A percentile compares a stretch with the other conserved stretches of the same genome.
Evolutionary conservation across 2,888 invertebrate species (phyloP).

Genomic region (Lasioglossum villosulum): DNA sequence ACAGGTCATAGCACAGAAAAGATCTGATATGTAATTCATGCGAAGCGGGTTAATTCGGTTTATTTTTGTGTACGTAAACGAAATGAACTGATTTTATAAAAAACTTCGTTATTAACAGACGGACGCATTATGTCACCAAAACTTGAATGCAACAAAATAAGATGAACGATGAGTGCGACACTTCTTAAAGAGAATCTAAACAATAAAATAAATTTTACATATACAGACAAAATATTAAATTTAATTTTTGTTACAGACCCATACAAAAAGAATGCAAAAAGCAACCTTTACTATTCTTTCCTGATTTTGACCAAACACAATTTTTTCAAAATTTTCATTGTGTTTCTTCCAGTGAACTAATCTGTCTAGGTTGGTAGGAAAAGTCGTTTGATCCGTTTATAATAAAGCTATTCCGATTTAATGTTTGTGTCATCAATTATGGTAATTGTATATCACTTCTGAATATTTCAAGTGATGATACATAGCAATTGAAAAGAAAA

Average conservation of each 20-base stretch:
- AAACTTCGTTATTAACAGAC: neutral
- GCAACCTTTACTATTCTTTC: neutral
- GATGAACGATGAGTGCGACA: too few species aligned
- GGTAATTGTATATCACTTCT: neutral
- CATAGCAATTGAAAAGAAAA: neutral
- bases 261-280: neutral
- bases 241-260: too few species aligned
- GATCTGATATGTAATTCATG: constrained; percentile 29
- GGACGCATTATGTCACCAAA: neutral
- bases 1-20: constrained; percentile 33
- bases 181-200: neutral
- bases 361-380: neutral
- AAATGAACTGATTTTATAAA: neutral
- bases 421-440: neutral
- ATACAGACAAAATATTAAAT: too few species aligned
- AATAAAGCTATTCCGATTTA: neutral
- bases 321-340: neutral
- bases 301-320: neutral
- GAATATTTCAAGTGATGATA: neutral
- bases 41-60: constrained; percentile 2
- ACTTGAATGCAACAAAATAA: neutral
- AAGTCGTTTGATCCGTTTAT: neutral
- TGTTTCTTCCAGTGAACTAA: neutral
- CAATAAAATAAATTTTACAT: too few species aligned
- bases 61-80: neutral